These are phyloP conservation scores for Dinomys branickii DNA, from an alignment of 2,113 vertebrate genomes.

Conservation along the genomic window DNA sequence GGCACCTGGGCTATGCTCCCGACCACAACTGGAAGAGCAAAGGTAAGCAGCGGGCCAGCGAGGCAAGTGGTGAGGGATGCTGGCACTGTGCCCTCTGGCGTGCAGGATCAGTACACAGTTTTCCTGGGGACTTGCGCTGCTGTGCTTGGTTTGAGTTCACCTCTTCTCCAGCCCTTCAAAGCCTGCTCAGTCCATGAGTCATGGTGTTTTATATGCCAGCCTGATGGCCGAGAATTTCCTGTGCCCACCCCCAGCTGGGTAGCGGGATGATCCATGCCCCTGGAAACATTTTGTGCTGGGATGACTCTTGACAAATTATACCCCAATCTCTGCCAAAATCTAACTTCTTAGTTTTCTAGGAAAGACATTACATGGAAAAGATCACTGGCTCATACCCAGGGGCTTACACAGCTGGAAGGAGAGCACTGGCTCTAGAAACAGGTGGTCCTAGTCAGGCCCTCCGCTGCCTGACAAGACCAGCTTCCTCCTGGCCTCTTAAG, in stretches of 20 bases:
- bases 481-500: background rate
- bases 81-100: accelerated
- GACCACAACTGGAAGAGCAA: constrained; percentile 96
- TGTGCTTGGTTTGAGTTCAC: background rate
- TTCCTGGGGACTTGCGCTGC: background rate
- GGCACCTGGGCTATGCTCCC: constrained; percentile 96
- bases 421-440: background rate
- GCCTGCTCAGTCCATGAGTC: background rate
- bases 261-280: background rate
- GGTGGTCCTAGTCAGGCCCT: background rate
- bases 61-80: background rate
- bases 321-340: accelerated
- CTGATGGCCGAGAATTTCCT: background rate
- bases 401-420: background rate
- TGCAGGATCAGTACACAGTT: background rate
- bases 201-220: background rate
- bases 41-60: constrained; percentile 84
- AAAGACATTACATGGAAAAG: background rate
- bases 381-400: background rate
- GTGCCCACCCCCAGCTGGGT: background rate
- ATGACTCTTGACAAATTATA: background rate
- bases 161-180: background rate
- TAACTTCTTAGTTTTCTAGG: background rate
- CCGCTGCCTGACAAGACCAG: too few species aligned
- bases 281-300: background rate